Base-by-base conservation (phyloP, 1,140 invertebrate species). In the Caligus rogercresseyi region DNA sequence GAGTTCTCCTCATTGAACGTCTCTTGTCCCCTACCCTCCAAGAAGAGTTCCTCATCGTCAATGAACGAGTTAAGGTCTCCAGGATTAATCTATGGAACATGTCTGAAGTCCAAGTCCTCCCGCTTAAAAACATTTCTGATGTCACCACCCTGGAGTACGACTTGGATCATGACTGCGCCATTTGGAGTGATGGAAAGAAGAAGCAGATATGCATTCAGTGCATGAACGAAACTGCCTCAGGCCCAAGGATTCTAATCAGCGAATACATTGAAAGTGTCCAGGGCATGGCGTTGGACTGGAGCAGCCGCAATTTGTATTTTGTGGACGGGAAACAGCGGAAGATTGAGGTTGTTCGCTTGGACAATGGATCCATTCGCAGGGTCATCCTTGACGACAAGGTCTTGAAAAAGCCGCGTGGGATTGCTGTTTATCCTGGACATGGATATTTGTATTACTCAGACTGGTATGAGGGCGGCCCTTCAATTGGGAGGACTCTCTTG, bases 391-490 rank as follows among this genome's bases (percentile, higher is more conserved):
- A 80, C n/a, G 74, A 78, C 0, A 80, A 78, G 52, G 77, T 76
- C 67, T 72, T 91, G 52, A 81, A 82, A 25, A 89, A 88, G 69
- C 89, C 90, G 0, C 73, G 89, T 67, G 89, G 88, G 4, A 87
- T 96, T 57, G 87, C 86, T 0, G 78, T 93, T 0, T 87, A 95
- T 77, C 89, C 90, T 0, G 76, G 77, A 66, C 79, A 80, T 62
- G 89, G 89, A 15, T 87, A 83, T 67, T 75, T 94, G 69, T 93
- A 89, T 69, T 90, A 89, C 87, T 91, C 89, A 0, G 91, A 96
- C 72, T 95, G 91, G 90, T 85, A 88, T 16, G 78, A 76, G 14
- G 77, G 74, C 25, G 79, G 80, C 65, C 83, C 87, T 0, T 82
- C 83, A 0, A 84, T 96, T 16, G 87, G 86, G 25, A 72, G 88